These are phyloP conservation scores for Cataglyphis cursor DNA, from an alignment of 2,888 invertebrate species.

Conservation along the genomic window DNA sequence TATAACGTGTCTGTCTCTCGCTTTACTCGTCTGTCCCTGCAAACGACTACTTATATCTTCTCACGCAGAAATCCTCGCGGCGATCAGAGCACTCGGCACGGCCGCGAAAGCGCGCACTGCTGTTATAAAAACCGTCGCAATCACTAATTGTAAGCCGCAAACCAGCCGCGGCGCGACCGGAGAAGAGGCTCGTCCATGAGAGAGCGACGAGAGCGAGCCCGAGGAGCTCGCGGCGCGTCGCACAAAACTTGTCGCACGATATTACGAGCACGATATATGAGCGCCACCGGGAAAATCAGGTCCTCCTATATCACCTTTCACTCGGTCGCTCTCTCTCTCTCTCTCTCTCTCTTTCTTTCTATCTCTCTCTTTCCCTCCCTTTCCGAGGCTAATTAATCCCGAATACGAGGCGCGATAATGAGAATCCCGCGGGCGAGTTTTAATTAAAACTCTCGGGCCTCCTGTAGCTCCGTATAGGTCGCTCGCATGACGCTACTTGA, in stretches of 20 bases:
- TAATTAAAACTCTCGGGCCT: constrained; percentile 69
- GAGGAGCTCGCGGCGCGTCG: constrained; percentile 20
- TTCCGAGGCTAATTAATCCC: constrained; percentile 68
- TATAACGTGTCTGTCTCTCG: neutral
- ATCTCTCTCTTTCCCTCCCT: neutral
- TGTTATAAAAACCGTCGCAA: constrained; percentile 41
- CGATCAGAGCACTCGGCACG: constrained; percentile 30
- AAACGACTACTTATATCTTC: constrained; percentile 3
- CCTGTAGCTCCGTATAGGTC: constrained; percentile 55
- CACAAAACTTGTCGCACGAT: constrained; percentile 21
- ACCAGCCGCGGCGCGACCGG: constrained; percentile 30
- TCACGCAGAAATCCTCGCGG: constrained; percentile 61
- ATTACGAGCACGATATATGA: constrained; percentile 23
- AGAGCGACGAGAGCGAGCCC: constrained; percentile 33
- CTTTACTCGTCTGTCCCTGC: constrained; percentile 8
- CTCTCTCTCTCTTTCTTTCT: neutral
- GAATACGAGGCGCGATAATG: constrained; percentile 64
- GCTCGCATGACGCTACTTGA: constrained; percentile 69
- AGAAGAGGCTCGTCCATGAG: constrained; percentile 33
- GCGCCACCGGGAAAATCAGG: constrained; percentile 5
- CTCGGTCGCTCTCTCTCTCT: constrained; percentile 15
- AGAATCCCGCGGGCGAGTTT: constrained; percentile 63
- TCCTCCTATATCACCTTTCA: constrained; percentile 31
- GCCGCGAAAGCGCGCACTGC: constrained; percentile 34
- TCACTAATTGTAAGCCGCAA: constrained; percentile 38